Evolutionary conservation across 2,797 vertebrate species (phyloP).

Genomic region (Nothura maculosa): DNA sequence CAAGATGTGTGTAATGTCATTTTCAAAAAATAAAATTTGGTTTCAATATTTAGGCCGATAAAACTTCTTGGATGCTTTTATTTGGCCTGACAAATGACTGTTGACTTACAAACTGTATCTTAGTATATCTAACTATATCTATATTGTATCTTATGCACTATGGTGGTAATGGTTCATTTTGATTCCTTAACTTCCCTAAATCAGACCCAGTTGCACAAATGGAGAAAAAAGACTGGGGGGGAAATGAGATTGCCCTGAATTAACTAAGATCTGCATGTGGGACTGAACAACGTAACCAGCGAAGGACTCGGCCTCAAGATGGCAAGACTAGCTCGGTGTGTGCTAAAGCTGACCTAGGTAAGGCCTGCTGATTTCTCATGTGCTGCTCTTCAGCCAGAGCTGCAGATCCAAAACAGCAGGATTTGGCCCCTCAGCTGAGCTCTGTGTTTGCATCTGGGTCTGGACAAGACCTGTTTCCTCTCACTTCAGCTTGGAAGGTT

Average conservation of each 20-base stretch:
- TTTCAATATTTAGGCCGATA: slow-evolving; percentile 82
- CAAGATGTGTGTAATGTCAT: slow-evolving; percentile 89
- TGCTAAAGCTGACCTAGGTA: not conserved
- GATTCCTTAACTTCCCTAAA: not conserved
- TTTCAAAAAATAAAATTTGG: slow-evolving; percentile 89
- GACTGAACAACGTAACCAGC: not conserved
- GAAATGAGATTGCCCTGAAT: not conserved
- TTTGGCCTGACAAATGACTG: not conserved
- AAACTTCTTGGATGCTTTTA: slow-evolving; percentile 32
- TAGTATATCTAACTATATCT: not conserved
- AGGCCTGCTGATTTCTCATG: not conserved
- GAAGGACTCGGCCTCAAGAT: not conserved
- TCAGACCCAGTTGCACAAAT: not conserved
- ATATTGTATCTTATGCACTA: not conserved
- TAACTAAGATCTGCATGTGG: not conserved
- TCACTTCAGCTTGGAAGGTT: not conserved
- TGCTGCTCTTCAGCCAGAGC: not conserved
- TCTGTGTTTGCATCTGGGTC: not conserved
- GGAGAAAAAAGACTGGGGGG: not conserved
- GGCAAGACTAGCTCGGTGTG: not conserved
- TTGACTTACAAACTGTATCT: not conserved
- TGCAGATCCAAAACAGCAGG: accelerated
- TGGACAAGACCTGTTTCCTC: not conserved
- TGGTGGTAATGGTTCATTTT: accelerated
- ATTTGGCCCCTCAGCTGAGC: not conserved